Conservation (phyloP, 1,140 invertebrate genomes). For the Venturia canescens region DNA sequence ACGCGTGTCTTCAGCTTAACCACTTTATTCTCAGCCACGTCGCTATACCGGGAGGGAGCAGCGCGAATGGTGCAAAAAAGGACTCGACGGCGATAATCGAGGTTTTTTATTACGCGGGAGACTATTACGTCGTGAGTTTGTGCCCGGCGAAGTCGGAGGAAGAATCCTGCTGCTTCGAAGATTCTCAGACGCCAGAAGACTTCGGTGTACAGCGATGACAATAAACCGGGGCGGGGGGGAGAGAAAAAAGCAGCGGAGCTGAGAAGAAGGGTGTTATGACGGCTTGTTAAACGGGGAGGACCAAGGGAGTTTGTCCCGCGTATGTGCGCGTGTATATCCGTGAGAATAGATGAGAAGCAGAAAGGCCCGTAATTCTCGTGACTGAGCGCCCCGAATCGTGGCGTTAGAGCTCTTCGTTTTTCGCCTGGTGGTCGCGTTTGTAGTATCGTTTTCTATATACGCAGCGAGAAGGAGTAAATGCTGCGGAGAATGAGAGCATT, state of each 20-base stretch:
- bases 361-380: background rate
- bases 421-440: background rate
- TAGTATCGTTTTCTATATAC: background rate
- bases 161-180: conserved; percentile 13
- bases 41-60: background rate
- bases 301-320: background rate
- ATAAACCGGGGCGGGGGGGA: background rate
- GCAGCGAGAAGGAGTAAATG: background rate
- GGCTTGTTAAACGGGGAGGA: conserved; percentile 32
- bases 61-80: background rate
- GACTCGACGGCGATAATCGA: background rate
- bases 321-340: background rate
- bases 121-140: background rate
- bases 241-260: background rate
- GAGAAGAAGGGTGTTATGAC: conserved; percentile 21
- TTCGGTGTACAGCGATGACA: conserved; percentile 17
- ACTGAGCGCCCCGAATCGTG: background rate
- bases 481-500: conserved; percentile 39
- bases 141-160: background rate
- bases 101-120: background rate
- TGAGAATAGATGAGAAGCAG: background rate
- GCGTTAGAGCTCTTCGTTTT: background rate
- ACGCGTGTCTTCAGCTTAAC: too few species aligned
- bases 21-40: too few species aligned
- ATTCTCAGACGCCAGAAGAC: conserved; percentile 13